These are phyloP conservation scores for Enteromius unitaeniatus DNA, from an alignment of 2,797 vertebrate species.

Conservation along the genomic window DNA sequence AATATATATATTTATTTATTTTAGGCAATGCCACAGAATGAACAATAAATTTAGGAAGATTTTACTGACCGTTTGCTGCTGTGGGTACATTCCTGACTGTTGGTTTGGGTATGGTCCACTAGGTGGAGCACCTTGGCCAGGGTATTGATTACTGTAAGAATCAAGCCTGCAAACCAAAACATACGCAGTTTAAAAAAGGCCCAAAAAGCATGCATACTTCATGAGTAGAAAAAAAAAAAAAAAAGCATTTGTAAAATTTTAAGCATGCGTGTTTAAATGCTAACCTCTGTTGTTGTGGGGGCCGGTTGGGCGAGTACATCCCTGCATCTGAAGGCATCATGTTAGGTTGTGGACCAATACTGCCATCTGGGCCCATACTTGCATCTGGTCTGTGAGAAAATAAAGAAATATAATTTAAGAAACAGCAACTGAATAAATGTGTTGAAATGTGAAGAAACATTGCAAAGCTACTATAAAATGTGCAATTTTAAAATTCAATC, in stretches of 20 bases:
- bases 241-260: neutral
- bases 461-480: neutral
- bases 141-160: slow-evolving; percentile 95
- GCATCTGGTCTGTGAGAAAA: slow-evolving; percentile 84
- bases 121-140: slow-evolving; percentile 93
- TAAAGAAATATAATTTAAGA: neutral
- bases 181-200: neutral
- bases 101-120: slow-evolving; percentile 94
- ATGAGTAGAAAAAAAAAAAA: neutral
- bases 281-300: slow-evolving; percentile 88
- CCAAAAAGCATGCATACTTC: neutral
- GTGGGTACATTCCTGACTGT: slow-evolving; percentile 94
- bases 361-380: slow-evolving; percentile 89
- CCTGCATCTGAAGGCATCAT: slow-evolving; percentile 95
- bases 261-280: neutral
- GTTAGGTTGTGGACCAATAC: slow-evolving; percentile 89
- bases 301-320: slow-evolving; percentile 98
- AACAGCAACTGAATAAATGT: neutral
- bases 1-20: neutral
- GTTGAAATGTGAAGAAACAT: neutral
- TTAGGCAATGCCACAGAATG: neutral
- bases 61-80: slow-evolving; percentile 88
- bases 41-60: neutral
- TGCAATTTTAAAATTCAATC: neutral
- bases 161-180: slow-evolving; percentile 86